Evolutionary conservation across 2,888 invertebrate genomes (phyloP).

Genomic region (Idaea biselata): DNA sequence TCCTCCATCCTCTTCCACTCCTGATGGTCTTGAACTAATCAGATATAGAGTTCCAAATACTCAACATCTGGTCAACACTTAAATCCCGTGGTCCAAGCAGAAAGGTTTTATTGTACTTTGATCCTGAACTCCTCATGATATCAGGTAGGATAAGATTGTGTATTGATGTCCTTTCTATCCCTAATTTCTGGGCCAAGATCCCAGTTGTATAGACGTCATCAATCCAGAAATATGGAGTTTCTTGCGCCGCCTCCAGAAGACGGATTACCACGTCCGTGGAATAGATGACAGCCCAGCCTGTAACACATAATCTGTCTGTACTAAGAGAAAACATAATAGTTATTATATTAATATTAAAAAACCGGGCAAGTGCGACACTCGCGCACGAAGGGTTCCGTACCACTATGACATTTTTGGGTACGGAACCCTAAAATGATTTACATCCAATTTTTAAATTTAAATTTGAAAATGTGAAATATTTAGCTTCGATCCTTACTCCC

Average conservation of each 20-base stretch:
- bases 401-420: no score
- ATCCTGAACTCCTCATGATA: conserved; percentile 38
- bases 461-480: no score
- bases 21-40: conserved; percentile 12
- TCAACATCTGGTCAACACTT: conserved; percentile 62
- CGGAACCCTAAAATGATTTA: no score
- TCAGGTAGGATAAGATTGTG: conserved; percentile 59
- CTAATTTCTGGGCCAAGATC: conserved; percentile 77
- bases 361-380: no score
- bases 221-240: conserved; percentile 88
- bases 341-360: no score
- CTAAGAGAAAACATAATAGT: no score
- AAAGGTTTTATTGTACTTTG: conserved; percentile 57
- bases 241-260: conserved; percentile 81
- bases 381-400: no score
- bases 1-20: no score
- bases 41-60: conserved; percentile 70
- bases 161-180: conserved; percentile 79
- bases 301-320: conserved; percentile 12
- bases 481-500: no score
- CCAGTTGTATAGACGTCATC: conserved; percentile 92
- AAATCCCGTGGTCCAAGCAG: conserved; percentile 80
- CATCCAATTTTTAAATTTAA: no score
- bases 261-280: conserved; percentile 82
- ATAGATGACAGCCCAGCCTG: conserved; percentile 83